These are phyloP conservation scores for Drosophila equinoxialis DNA, from an alignment of 1,140 invertebrate genomes.

Conservation along the genomic window DNA sequence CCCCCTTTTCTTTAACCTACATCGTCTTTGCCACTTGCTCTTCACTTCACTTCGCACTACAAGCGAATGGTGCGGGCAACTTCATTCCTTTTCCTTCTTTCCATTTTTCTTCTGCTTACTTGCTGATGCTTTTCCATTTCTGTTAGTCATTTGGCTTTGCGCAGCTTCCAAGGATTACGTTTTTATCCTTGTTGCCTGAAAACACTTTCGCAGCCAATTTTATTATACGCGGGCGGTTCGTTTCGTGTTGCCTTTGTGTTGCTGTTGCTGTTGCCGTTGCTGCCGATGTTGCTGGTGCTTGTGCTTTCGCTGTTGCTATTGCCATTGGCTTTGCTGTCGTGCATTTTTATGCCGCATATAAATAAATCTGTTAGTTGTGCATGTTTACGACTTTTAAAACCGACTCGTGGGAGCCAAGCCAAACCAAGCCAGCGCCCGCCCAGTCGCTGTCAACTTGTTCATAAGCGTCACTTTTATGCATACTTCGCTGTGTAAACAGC, in stretches of 20 bases:
- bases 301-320: conserved; percentile 27
- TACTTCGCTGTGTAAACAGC: conserved; percentile 79
- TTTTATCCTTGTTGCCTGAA: conserved; percentile 75
- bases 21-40: not conserved
- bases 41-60: conserved; percentile 13
- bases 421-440: no score
- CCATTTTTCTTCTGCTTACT: not conserved
- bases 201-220: conserved; percentile 81
- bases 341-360: conserved; percentile 81
- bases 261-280: conserved; percentile 19
- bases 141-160: conserved; percentile 78
- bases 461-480: conserved; percentile 79
- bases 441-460: conserved; percentile 61
- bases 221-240: conserved; percentile 72
- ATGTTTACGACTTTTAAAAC: conserved; percentile 81
- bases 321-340: conserved; percentile 43
- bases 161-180: conserved; percentile 66
- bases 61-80: not conserved
- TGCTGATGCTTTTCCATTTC: conserved; percentile 52
- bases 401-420: conserved; percentile 39
- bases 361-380: conserved; percentile 82
- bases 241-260: conserved; percentile 35
- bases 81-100: not conserved
- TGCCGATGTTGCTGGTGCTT: conserved; percentile 25
- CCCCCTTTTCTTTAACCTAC: not conserved